Base-by-base conservation (phyloP, 1,140 invertebrate genomes). In the Brevipalpus yothersi region DNA sequence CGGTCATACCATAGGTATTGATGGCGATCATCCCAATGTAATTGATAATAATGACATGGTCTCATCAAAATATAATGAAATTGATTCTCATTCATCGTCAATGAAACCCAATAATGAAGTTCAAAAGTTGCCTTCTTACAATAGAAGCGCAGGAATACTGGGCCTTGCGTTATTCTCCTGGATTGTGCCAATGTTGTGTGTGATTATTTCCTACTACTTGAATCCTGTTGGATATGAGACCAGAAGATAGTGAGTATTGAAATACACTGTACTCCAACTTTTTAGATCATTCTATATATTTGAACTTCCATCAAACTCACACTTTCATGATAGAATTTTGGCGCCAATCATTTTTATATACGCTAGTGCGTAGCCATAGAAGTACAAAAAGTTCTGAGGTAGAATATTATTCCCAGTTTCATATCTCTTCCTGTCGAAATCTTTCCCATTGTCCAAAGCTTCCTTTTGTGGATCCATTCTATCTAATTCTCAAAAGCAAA, bases 161-260 rank as follows among this genome's bases (percentile, higher is more conserved):
- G 31, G 66, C 54, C 64, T 62, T 56, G 41, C 55, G n/a, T 40
- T 58, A 5, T 40, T 63, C 15, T 62, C 65, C 12, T 65, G 64
- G 63, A 60, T 61, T 11, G 17, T 63, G 8, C 65, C 66, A 0
- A 41, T 61, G 13, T 13, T 65, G 9, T 40, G 64, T 40, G 63
- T 66, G 2, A 54, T 62, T 76, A 72, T 78, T 56, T 78, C 77
- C 60, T 80, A 77, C 63, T 71, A 75, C 2, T 66, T 77, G 11
- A 77, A 78, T 42, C 76, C 78, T 61, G 70, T 76, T 61, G 80
- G 79, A 55, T 82, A 81, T 66, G 80, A 82, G 70, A 79, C 77
- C 4, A 76, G 76, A 60, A 74, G 76, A 63, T 82, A 80, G 66
- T 67, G 45, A 67, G 65, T 66, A 31, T 31, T 5, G 5, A 31